Percentiles rank a stretch among this genome's conserved stretches.
Evolutionary conservation across 2,888 invertebrate genomes (phyloP).

Genomic region (Hirtodrosophila duncani): DNA sequence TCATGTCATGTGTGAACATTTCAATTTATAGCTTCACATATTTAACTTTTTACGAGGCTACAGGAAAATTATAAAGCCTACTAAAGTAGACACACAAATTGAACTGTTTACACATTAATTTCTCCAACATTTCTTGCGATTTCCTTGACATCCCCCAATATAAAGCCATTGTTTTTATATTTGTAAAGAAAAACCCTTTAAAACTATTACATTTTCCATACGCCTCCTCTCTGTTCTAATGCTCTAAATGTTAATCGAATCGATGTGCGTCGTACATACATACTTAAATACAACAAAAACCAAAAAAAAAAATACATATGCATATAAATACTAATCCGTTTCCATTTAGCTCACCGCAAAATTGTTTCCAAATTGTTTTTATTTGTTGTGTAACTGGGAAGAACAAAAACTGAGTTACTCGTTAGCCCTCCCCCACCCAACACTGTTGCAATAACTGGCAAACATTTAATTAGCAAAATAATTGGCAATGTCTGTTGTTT

Average conservation of each 20-base stretch:
- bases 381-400: conserved; percentile 24
- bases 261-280: conserved; percentile 62
- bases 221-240: conserved; percentile 45
- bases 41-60: too few species aligned
- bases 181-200: conserved; percentile 2
- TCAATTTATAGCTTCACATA: too few species aligned
- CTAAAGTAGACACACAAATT: conserved; percentile 6
- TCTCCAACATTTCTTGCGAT: too few species aligned
- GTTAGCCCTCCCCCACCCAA: conserved; percentile 22
- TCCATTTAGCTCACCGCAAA: conserved; percentile 2
- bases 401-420: conserved; percentile 26
- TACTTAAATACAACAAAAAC: conserved; percentile 39
- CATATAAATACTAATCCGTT: too few species aligned
- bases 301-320: background rate
- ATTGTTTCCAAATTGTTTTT: conserved; percentile 17
- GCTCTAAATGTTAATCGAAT: conserved; percentile 68
- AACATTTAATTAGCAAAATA: conserved; percentile 19
- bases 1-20: too few species aligned
- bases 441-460: conserved; percentile 3
- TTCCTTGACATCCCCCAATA: too few species aligned
- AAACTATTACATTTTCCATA: conserved; percentile 23
- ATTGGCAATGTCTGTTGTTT: conserved; percentile 40
- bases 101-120: conserved; percentile 16
- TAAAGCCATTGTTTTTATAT: conserved; percentile 8
- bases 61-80: too few species aligned